Base-by-base conservation (phyloP, 2,888 invertebrate genomes). In the Galerucella calmariensis region DNA sequence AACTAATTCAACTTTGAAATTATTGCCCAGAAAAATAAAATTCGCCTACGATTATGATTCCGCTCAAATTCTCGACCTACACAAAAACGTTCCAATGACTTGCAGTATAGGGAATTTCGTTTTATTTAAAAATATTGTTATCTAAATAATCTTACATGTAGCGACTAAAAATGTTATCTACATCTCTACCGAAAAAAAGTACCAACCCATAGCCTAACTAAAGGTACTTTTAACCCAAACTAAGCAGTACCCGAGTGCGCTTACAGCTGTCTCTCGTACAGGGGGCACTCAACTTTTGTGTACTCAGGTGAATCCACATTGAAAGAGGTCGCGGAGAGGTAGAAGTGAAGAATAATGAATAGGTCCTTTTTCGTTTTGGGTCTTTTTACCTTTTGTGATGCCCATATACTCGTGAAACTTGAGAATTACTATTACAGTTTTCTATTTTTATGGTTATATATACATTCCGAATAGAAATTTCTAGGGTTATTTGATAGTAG, bases 261-360 rank as follows among this genome's bases (percentile, higher is more conserved):
- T 44, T 58, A 46, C 56, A 69, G 56, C 66, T 72, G 72, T 72
- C 66, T 72, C 66, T 58, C 46, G 63, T 44, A 65, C 46, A 65
- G 66, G 66, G 71, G 72, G 59, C 72, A 72, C 66, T 72, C 72
- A 72, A 72, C 72, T 72, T 72, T 72, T 72, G 72, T 72, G 72
- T 72, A 72, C 72, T 72, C 72, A 72, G 72, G 72, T 72, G 72
- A 72, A 72, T 72, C 72, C 66, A 72, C 72, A 72, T 35, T 59
- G 66, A 53, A 72, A 72, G 63, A 63, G 56, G 66, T 46, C 44
- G 27, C 51, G 51, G 69, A 59, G 59, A 59, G 59, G 62, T 41
- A 59, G 56, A 53, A n/a, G 20, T 20, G 6, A 61, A 62, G 48
- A 59, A 61, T 61, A 69, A 69, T 58, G 69, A 61, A 61, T 58